Conservation (phyloP, 2,113 vertebrate species). For the Smithornis capensis region DNA sequence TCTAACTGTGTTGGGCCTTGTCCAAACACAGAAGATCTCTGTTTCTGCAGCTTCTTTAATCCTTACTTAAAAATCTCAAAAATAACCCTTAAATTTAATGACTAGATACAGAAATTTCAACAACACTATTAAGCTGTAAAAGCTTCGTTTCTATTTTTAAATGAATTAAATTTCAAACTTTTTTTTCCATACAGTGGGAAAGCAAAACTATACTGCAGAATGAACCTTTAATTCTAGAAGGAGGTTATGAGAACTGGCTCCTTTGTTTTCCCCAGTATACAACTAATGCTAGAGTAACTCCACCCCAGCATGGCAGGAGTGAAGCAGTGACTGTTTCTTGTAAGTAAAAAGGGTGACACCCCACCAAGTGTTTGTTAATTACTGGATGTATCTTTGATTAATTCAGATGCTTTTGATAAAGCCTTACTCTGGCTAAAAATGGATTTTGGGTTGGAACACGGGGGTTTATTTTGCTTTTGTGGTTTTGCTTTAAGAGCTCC, state of each 20-base stretch:
- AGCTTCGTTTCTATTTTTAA: not conserved
- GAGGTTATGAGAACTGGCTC: conserved; percentile 97
- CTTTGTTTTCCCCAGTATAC: conserved; percentile 95
- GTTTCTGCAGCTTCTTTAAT: not conserved
- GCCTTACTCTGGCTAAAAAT: not conserved
- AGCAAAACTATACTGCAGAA: conserved; percentile 86
- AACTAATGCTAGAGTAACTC: conserved; percentile 89
- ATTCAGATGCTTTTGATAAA: not conserved
- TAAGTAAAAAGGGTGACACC: conserved; percentile 73
- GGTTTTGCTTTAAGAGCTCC: not conserved
- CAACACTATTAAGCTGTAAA: not conserved
- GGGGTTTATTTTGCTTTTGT: not conserved
- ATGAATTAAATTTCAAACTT: not conserved
- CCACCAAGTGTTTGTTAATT: not conserved
- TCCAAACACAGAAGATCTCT: not conserved
- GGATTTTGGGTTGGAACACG: not conserved
- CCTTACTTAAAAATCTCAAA: not conserved
- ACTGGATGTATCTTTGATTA: not conserved
- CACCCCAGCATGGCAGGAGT: conserved; percentile 76
- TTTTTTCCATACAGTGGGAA: conserved; percentile 86
- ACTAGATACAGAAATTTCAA: not conserved
- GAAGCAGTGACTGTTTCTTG: conserved; percentile 83
- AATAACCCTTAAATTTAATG: not conserved
- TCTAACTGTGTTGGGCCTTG: not conserved
- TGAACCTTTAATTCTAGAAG: conserved; percentile 92